A percentile compares a stretch with the other conserved stretches of the same genome.
phyloP scores from a whole-genome alignment of 2,113 vertebrate species.

The Perca schrenkii region DNA sequence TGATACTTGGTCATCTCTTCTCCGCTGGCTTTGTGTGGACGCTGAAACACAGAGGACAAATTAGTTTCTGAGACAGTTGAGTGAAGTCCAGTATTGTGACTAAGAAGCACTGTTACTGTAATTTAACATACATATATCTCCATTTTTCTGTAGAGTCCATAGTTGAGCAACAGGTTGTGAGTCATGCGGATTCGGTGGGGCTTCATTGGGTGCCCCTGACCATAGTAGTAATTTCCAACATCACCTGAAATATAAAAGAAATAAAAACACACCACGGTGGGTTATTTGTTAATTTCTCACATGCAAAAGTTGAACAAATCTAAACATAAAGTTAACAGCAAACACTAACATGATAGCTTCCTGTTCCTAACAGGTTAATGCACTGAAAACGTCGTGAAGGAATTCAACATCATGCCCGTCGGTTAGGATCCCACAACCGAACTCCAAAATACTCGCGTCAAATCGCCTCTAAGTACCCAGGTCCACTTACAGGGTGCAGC shows the following conservation, averaged over 20 bases:
- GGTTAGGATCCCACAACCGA: neutral
- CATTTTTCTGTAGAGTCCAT: conserved; percentile 99
- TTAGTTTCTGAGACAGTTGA: neutral
- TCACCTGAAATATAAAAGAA: conserved; percentile 87
- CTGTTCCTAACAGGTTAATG: neutral
- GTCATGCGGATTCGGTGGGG: conserved; percentile 99
- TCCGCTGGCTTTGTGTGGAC: conserved; percentile 98
- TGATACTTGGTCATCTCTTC: conserved; percentile 99
- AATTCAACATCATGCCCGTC: neutral
- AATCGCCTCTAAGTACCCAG: neutral
- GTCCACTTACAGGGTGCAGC: neutral
- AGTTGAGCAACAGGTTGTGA: conserved; percentile 97
- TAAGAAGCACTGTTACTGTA: neutral
- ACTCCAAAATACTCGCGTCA: neutral
- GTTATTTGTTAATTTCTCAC: neutral
- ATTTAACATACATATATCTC: conserved; percentile 94
- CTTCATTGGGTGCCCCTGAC: conserved; percentile 99
- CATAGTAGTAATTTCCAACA: conserved; percentile 99
- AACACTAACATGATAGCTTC: neutral
- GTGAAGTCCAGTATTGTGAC: neutral
- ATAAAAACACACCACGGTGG: neutral
- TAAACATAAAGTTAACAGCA: neutral
- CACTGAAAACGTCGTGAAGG: neutral
- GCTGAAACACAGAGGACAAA: conserved; percentile 79
- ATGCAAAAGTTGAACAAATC: neutral